Percentiles rank a stretch among this genome's conserved stretches.
These are phyloP conservation scores for Oreochromis aureus DNA, from an alignment of 2,113 vertebrate genomes.

Conservation along the genomic window DNA sequence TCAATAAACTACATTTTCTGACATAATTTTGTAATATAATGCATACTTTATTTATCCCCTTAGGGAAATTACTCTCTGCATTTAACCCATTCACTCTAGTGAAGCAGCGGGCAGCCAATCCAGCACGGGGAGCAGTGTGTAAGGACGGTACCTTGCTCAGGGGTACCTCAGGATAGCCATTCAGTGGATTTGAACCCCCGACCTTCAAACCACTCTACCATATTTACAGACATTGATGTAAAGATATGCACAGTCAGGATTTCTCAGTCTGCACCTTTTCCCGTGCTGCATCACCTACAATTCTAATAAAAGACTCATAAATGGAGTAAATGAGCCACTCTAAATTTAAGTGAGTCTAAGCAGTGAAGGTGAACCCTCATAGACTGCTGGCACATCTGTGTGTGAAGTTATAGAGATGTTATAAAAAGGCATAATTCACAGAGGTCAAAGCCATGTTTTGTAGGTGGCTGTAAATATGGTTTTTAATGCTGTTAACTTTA, in stretches of 20 bases:
- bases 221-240: background rate
- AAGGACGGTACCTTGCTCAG: background rate
- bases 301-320: background rate
- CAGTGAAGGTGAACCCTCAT: fast-evolving
- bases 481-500: background rate
- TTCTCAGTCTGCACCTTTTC: background rate
- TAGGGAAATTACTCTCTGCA: background rate
- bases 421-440: background rate
- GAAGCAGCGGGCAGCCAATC: background rate
- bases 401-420: background rate
- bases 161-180: background rate
- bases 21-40: background rate
- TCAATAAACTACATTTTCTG: background rate
- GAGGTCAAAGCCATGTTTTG: background rate
- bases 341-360: background rate
- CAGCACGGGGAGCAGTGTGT: background rate
- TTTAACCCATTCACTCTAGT: background rate
- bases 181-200: fast-evolving
- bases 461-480: background rate
- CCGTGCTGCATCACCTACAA: background rate
- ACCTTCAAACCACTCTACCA: background rate
- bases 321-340: background rate
- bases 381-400: background rate
- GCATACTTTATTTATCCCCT: background rate
- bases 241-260: background rate